Evolutionary conservation across 2,797 vertebrate genomes (phyloP).

Genomic region (Anas bahamensis): DNA sequence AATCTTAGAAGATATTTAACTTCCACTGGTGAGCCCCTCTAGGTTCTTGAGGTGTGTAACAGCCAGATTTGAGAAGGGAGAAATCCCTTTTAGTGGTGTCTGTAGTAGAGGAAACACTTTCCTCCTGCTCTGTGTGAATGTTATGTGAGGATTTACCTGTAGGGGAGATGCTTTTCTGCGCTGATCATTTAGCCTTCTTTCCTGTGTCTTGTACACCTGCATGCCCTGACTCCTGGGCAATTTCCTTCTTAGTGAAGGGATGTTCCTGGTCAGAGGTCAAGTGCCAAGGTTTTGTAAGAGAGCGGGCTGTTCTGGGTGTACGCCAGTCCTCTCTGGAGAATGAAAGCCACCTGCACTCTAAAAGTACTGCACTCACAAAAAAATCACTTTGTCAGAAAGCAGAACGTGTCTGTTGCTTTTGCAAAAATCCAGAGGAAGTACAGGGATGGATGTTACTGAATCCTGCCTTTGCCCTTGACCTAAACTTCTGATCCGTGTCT

Average conservation of each 20-base stretch:
- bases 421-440: not conserved
- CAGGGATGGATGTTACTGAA: not conserved
- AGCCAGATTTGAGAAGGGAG: not conserved
- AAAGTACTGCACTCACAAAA: not conserved
- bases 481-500: not conserved
- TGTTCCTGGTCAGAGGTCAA: too few relatives aligned
- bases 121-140: not conserved
- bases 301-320: not conserved
- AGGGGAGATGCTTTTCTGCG: not conserved
- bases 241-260: not conserved
- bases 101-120: not conserved
- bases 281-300: not conserved
- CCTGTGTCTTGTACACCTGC: not conserved
- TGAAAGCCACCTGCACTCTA: not conserved
- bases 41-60: not conserved
- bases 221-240: not conserved
- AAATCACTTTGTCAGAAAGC: rapidly evolving
- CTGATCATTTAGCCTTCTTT: not conserved
- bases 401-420: not conserved
- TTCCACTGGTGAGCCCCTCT: not conserved
- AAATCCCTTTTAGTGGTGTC: not conserved
- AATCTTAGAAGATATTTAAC: not conserved
- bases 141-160: not conserved
- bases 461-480: not conserved
- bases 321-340: not conserved